Base-by-base conservation (phyloP, 2,888 invertebrate species). In the Hyppa rectilinea region DNA sequence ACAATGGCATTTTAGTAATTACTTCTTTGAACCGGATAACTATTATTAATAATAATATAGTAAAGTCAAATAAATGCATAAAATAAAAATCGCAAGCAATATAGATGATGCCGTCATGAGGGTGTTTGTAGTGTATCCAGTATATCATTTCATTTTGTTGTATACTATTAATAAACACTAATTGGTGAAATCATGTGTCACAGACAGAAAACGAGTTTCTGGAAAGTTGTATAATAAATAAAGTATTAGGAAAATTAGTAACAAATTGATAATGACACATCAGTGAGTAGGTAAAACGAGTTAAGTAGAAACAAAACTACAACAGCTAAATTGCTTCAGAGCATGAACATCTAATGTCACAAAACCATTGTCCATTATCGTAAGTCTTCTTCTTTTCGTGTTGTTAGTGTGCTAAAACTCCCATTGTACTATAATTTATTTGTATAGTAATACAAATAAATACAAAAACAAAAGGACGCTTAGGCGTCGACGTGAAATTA, bases 41-140 rank as follows among this genome's bases (percentile, higher is more conserved):
- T n/a, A n/a, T n/a, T 59, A 50, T 50, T 59, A 26, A 29, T 40
- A 49, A 20, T 59, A 45, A 45, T 31, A 17, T 12, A 34, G 14
- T 26, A 43, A 50, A n/a, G 6, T 23, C 43, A 59, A 71, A 23
- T 45, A 31, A 68, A 59, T 53, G 2, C 53, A 58, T 64, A 38
- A 55, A 59, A 59, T 29, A 47, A 3, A 43, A 49, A 55, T 73
- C 3, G 36, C 12, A 40, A n/a, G 26, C 29, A 4, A 55, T 56
- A 29, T 29, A 40, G 34, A 47, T 9, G 40, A 47, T 10, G 56
- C n/a, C 10, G 20, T 10, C 23, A 14, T 36, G 10, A 40, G n/a
- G n/a, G n/a, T 58, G 31, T 60, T 29, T 7, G 14, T 20, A 17
- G 40, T 34, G 29, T 26, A 43, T 26, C 26, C 14, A n/a, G n/a